A percentile compares a stretch with the other conserved stretches of the same genome.
Conservation (phyloP, 2,797 vertebrate genomes). For the Tadarida brasiliensis region DNA sequence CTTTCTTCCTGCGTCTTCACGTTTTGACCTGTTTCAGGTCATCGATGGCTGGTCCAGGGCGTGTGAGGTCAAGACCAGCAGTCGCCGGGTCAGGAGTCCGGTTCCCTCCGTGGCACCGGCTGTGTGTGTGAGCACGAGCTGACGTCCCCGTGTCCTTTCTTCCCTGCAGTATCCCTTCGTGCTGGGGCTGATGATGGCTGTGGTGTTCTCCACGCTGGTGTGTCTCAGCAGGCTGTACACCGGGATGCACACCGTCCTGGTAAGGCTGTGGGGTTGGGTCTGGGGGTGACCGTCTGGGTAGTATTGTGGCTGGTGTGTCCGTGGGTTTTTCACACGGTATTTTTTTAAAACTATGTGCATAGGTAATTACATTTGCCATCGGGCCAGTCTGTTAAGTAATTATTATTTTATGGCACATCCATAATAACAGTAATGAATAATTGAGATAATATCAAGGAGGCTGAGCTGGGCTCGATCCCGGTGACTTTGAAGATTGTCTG, state of each 20-base stretch:
- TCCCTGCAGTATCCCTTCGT: conserved; percentile 92
- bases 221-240: conserved; percentile 97
- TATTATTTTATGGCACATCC: neutral
- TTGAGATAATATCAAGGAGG: neutral
- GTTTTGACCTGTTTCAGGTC: neutral
- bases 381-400: neutral
- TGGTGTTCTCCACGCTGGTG: conserved; percentile 93
- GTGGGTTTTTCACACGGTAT: neutral
- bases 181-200: conserved; percentile 90
- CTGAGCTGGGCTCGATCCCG: neutral
- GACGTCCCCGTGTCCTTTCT: neutral
- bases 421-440: neutral
- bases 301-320: no score
- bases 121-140: rapidly evolving
- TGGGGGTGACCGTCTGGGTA: rapidly evolving
- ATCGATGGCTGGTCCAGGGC: neutral
- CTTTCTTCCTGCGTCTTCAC: neutral
- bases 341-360: neutral
- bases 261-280: conserved; percentile 85
- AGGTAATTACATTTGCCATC: neutral
- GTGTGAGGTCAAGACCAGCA: neutral
- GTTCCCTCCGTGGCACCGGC: neutral
- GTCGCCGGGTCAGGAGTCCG: neutral
- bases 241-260: conserved; percentile 98
- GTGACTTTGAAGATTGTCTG: neutral